A percentile compares a stretch with the other conserved stretches of the same genome.
Conservation (phyloP, 2,888 invertebrate species). For the Hypercompe scribonia region DNA sequence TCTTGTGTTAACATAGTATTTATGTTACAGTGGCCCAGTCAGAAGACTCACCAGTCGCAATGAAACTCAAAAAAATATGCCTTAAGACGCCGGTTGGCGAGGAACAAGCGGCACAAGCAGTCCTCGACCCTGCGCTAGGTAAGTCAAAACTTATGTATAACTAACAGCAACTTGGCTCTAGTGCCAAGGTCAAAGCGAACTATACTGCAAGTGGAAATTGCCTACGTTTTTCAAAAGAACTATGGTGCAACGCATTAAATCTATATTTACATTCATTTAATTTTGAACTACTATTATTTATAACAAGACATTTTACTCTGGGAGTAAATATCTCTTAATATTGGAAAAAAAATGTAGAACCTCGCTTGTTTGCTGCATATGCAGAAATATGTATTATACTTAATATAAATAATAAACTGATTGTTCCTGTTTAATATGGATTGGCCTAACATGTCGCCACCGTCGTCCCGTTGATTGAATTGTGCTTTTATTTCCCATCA, state of each 20-base stretch:
- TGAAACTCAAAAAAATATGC: constrained; percentile 91
- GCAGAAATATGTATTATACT: constrained; percentile 4
- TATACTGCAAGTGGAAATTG: constrained; percentile 23
- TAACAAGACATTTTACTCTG: not conserved
- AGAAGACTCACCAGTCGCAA: constrained; percentile 89
- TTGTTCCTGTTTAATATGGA: constrained; percentile 33
- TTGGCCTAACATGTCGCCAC: constrained; percentile 50
- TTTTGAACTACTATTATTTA: not conserved
- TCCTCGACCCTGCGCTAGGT: constrained; percentile 89
- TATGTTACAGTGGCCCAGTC: constrained; percentile 88
- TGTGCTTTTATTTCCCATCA: constrained; percentile 80
- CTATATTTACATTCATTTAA: not conserved
- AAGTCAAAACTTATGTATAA: constrained; percentile 51
- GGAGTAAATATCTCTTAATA: not conserved
- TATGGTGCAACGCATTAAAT: not conserved
- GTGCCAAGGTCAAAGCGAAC: constrained; percentile 38
- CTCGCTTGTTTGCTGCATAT: not conserved
- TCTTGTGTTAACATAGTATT: constrained; percentile 32
- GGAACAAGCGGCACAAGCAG: constrained; percentile 90
- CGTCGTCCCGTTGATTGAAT: constrained; percentile 72
- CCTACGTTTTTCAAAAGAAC: constrained; percentile 17
- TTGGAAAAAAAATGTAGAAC: not conserved
- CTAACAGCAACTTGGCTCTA: constrained; percentile 25
- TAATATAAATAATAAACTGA: constrained; percentile 25
- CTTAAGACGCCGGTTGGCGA: constrained; percentile 90